Conservation (phyloP, 2,113 vertebrate species). For the Bombycilla garrulus region DNA sequence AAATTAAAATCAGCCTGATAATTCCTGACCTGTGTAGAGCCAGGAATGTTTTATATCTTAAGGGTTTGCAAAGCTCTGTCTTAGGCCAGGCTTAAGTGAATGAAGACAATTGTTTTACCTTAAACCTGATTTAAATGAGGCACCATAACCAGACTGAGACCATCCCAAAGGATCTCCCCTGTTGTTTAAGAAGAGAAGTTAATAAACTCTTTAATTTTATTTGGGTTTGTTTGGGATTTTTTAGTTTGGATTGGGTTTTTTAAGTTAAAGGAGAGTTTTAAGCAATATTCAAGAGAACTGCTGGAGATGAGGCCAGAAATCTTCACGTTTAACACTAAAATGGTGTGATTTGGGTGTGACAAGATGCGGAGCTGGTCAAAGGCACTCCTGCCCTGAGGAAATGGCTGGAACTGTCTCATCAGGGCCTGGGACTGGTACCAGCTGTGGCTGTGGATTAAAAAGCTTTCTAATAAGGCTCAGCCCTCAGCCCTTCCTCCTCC, state of each 20-base stretch:
- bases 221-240: fast-evolving
- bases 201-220: background rate
- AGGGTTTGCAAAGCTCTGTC: background rate
- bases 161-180: background rate
- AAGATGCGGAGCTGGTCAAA: background rate
- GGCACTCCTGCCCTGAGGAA: background rate
- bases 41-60: background rate
- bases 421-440: background rate
- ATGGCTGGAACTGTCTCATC: background rate
- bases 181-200: background rate
- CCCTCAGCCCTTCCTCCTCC: background rate
- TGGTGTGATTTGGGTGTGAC: background rate
- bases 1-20: background rate
- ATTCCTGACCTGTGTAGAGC: background rate
- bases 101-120: background rate
- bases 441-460: background rate
- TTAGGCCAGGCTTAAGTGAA: background rate
- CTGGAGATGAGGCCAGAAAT: background rate
- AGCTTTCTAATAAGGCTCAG: background rate
- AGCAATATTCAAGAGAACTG: background rate
- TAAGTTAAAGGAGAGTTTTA: background rate
- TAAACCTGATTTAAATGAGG: background rate
- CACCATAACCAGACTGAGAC: background rate
- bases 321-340: background rate
- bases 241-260: background rate